Base-by-base conservation (phyloP, 1,140 invertebrate species). In the Probaryconus sp. region DNA sequence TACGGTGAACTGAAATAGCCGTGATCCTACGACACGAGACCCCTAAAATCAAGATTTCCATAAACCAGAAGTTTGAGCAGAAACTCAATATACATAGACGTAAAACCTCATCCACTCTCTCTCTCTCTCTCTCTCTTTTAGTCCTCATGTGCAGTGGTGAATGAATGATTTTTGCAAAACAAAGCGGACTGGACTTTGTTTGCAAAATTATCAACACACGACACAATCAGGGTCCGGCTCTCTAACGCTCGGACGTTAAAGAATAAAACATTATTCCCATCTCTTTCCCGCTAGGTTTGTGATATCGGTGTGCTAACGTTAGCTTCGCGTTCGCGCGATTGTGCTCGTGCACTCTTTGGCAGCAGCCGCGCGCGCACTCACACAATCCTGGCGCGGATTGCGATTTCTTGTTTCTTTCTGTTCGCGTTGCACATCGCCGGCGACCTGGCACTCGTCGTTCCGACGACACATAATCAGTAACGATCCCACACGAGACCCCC, bases 201-300 rank as follows among this genome's bases (percentile, higher is more conserved):
- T 81, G 78, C n/a, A 84, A 87, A 87, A 87, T 87, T 87, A 87
- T 87, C 85, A 87, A 86, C 84, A 79, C 80, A 83, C 83, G 76
- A 80, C 83, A 86, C 84, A 87, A 86, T 87, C 84, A 78, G 78
- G 73, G 77, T 65, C 77, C 77, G 78, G 77, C 77, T 81, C 78
- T n/a, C n/a, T 55, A 53, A 42, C 31, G 21, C 74, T 69, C 69
- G 42, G 53, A 63, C 60, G 82, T n/a, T 78, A 83, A 83, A 85
- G 79, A 80, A 80, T 76, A 35, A 64, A 64, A 53, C 18, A 48
- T 53, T 53, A 38, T 67, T 58, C 47, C 58, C 60, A n/a, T 48
- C 67, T 58, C 70, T 70, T 47, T 53, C 42, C 16, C 28, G 21
- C 50, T n/a, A n/a, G n/a, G 20, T 26, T 58, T 50, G n/a, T n/a